Conservation (phyloP, 2,797 vertebrate species). For the Sebastiscus albofasciatus region DNA sequence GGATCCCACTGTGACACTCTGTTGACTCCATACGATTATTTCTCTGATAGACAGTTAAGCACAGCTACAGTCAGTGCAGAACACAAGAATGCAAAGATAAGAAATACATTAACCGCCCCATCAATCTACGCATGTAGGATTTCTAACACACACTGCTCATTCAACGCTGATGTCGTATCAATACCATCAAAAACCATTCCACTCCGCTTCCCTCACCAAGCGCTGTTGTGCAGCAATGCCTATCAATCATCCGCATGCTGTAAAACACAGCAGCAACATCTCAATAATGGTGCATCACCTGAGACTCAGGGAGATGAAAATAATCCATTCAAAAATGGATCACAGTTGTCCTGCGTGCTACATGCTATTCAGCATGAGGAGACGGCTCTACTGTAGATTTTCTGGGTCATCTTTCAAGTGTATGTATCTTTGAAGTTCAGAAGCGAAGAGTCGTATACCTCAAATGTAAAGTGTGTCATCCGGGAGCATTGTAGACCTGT, state of each 20-base stretch:
- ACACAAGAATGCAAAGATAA: neutral
- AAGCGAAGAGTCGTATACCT: constrained; percentile 23
- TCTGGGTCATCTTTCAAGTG: constrained; percentile 65
- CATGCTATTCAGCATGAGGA: constrained; percentile 27
- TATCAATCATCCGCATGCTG: constrained; percentile 54
- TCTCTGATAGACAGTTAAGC: neutral
- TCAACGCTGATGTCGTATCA: neutral
- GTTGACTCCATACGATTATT: neutral
- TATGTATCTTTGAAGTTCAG: constrained; percentile 61
- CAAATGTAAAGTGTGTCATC: constrained; percentile 39
- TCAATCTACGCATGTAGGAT: constrained; percentile 6
- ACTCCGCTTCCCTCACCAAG: neutral
- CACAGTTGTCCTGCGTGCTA: constrained; percentile 19
- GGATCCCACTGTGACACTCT: constrained; percentile 1
- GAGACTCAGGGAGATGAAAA: constrained; percentile 59
- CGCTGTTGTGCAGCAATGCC: constrained; percentile 18
- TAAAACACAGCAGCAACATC: constrained; percentile 42
- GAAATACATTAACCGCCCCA: neutral
- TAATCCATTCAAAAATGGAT: constrained; percentile 60
- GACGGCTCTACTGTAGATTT: constrained; percentile 50
- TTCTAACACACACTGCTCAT: neutral
- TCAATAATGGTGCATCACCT: constrained; percentile 71
- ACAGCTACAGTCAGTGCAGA: neutral
- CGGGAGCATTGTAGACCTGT: constrained; percentile 9
- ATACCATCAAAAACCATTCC: constrained; percentile 16